Evolutionary conservation across 1,140 invertebrate genomes (phyloP), one percentile per base, ranked within the genome.

Genomic region (Papilio glaucus): DNA sequence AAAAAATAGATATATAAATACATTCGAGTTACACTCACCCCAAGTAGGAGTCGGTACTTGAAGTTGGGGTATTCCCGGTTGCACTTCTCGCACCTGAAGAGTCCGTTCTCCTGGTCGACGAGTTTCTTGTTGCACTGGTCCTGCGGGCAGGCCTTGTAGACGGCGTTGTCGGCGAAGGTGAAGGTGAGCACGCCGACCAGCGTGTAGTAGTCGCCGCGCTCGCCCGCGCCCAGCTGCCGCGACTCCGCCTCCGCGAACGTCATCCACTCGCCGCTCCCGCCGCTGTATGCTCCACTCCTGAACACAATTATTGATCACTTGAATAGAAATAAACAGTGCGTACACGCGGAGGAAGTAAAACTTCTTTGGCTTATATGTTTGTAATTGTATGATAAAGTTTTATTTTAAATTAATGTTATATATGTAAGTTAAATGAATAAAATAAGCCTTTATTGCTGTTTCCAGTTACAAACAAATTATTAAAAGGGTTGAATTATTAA

Each of bases 31-130:
- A 26, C 26, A 95, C 95, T 95, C 93, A 98, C 97, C 77, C 93
- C 95, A 13, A 97, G 88, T 60, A 99, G 94, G 73, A 99, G 90
- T 57, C 98, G 94, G 93, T 98, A 98, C 80, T 97, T 98, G 85
- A 96, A 99, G 78, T 97, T 96, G 0, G 96, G 95, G 86, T 95
- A 97, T 73, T 98, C 97, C 60, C 95, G 94, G 76, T 96, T 95
- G 89, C 99, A 99, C 90, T 99, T 99, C 88, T 99, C 99, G 90
- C 99, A 99, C 74, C 98, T 94, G 87, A 96, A 99, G 78, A 96
- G 94, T 7, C 97, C 97, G 88, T 98, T 98, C 57, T 96, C 95
- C 85, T 96, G 94, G 93, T 99, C 98, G 29, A 98, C 93, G 0
- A 98, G 95, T 91, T 99, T 99, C 85, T 99, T 99, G 83, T 99